Base-by-base conservation (phyloP, 2,888 invertebrate genomes). In the Gnatocerus cornutus region DNA sequence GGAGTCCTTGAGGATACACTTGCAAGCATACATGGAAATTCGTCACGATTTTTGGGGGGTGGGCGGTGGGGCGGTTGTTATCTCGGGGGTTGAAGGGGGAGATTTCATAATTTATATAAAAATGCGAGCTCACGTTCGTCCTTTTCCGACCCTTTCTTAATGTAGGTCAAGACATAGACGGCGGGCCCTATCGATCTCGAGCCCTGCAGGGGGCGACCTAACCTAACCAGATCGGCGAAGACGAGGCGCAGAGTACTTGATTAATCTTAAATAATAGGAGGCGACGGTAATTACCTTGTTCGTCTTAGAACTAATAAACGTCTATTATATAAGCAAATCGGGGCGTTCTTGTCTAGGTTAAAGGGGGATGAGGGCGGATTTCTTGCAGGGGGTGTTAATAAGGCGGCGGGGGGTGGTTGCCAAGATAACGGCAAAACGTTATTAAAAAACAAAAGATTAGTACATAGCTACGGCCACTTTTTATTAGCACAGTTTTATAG, bases 81-180 rank as follows among this genome's bases (percentile, higher is more conserved):
- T 13, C 41, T 37, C 13, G n/a, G 55, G 30, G 5, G 16, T 14
- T n/a, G 29, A 12, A 27, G 50, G 30, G 27, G 50, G 50, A 3
- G 29, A 48, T 48, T 29, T 50, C 21, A 46, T 50, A 10, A 50
- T 50, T 50, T 50, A 30, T 27, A 30, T 33, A 33, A 30, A 30
- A 30, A 50, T 13, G 53, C 37, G 33, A 37, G 7, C 9, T 9
- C 48, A 50, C 48, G 48, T 50, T 21, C 48, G 48, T n/a, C 27
- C 10, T 50, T 29, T 8, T 53, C 30, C 29, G 50, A 37, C 41
- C 46, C 43, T 29, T n/a, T 45, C 66, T 55, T 69, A 65, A 69
- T 73, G 66, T 71, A 63, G 71, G 64, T 68, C 65, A 71, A 68
- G 71, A 66, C 37, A 58, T 58, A n/a, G 41, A 46, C 65, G 65